These are phyloP conservation scores for Dinocampus coccinellae DNA, from an alignment of 2,888 invertebrate genomes.

Conservation along the genomic window DNA sequence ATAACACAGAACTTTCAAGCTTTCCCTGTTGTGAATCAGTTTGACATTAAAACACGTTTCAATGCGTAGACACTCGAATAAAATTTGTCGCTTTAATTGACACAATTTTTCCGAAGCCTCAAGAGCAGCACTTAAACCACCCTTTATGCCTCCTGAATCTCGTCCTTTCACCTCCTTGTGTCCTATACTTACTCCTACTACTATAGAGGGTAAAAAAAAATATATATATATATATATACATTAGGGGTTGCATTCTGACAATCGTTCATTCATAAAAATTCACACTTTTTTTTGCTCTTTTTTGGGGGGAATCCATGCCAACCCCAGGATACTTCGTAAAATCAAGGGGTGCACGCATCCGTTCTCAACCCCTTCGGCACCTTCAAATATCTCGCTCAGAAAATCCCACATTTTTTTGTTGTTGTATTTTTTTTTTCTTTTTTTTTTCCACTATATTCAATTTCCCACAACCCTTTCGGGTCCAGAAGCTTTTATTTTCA, in stretches of 20 bases:
- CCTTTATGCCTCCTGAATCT: slow-evolving; percentile 16
- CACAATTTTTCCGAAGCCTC: slow-evolving; percentile 63
- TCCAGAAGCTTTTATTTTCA: slow-evolving; percentile 30
- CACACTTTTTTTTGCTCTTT: slow-evolving; percentile 46
- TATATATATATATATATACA: not conserved
- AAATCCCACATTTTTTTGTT: slow-evolving; percentile 20
- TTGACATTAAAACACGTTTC: slow-evolving; percentile 6
- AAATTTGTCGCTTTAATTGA: slow-evolving; percentile 59
- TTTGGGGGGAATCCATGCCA: not conserved
- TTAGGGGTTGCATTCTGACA: slow-evolving; percentile 20
- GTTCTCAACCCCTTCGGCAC: slow-evolving; percentile 17
- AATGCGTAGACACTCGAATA: not conserved
- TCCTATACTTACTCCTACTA: not conserved
- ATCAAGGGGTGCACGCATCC: slow-evolving; percentile 15
- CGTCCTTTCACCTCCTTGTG: slow-evolving; percentile 14
- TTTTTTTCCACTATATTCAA: slow-evolving; percentile 26
- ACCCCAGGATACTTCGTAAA: not conserved
- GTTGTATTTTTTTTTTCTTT: no score
- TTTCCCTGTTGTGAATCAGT: not conserved
- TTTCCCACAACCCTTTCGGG: slow-evolving; percentile 28
- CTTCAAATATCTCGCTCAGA: slow-evolving; percentile 12
- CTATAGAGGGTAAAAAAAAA: not conserved
- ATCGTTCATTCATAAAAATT: slow-evolving; percentile 59
- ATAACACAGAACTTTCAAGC: not conserved
- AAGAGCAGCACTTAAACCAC: slow-evolving; percentile 31